Evolutionary conservation across 2,888 invertebrate species (phyloP).

Genomic region (Nudaria mundana): DNA sequence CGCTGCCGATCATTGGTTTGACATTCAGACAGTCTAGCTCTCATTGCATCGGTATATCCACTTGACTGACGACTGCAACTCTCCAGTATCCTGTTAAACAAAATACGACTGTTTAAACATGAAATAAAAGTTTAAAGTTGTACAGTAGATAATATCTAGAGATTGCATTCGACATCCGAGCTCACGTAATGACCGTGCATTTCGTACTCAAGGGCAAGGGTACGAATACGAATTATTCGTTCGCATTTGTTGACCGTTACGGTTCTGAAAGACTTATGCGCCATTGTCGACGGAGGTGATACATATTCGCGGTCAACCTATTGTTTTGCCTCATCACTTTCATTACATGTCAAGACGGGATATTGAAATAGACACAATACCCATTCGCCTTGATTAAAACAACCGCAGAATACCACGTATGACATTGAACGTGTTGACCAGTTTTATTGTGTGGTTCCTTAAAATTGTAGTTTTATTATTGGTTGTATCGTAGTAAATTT

Average conservation of each 20-base stretch:
- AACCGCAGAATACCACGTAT: slow-evolving; percentile 41
- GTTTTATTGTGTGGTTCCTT: slow-evolving; percentile 31
- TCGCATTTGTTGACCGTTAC: slow-evolving; percentile 59
- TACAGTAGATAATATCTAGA: slow-evolving; percentile 21
- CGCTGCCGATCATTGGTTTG: slow-evolving; percentile 77
- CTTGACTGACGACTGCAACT: slow-evolving; percentile 45
- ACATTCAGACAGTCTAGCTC: slow-evolving; percentile 78
- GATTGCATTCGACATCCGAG: slow-evolving; percentile 59
- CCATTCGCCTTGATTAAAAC: slow-evolving; percentile 46
- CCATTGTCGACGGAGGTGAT: slow-evolving; percentile 42
- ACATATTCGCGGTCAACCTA: slow-evolving; percentile 50
- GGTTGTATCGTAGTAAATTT: slow-evolving; percentile 17
- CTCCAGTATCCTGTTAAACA: slow-evolving; percentile 17
- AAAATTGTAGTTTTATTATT: slow-evolving; percentile 25
- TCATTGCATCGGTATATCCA: slow-evolving; percentile 62
- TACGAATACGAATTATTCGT: slow-evolving; percentile 61
- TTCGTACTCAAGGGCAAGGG: slow-evolving; percentile 73
- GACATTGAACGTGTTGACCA: slow-evolving; percentile 34
- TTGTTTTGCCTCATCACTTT: slow-evolving; percentile 49
- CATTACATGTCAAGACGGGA: slow-evolving; percentile 36
- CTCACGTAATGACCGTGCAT: slow-evolving; percentile 66
- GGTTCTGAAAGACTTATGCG: slow-evolving; percentile 46
- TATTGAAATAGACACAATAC: slow-evolving; percentile 36
- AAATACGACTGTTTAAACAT: slow-evolving; percentile 34
- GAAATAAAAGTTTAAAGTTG: slow-evolving; percentile 32